Evolutionary conservation across 1,140 invertebrate genomes (phyloP).

Genomic region (Luehdorfia chinensis): DNA sequence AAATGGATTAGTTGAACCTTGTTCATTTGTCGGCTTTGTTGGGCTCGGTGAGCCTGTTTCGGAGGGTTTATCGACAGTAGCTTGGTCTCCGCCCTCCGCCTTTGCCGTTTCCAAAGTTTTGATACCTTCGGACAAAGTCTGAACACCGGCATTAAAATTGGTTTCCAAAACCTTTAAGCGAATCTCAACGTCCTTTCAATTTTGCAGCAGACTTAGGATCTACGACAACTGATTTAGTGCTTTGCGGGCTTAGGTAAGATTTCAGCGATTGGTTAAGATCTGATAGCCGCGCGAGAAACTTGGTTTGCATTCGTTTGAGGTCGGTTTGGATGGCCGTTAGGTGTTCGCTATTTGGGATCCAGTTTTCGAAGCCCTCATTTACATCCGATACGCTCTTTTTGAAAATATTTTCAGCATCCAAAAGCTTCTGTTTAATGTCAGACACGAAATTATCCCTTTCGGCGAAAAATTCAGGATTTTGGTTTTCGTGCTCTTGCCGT

Average conservation of each 20-base stretch:
- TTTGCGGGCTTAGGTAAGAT: slow-evolving; percentile 28
- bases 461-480: slow-evolving; percentile 47
- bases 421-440: slow-evolving; percentile 39
- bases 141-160: slow-evolving; percentile 44
- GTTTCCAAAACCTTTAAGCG: slow-evolving; percentile 39
- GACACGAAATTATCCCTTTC: slow-evolving; percentile 36
- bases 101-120: slow-evolving; percentile 26
- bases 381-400: slow-evolving; percentile 41
- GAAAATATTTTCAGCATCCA: slow-evolving; percentile 39
- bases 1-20: slow-evolving; percentile 1
- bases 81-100: slow-evolving; percentile 9
- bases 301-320: slow-evolving; percentile 39
- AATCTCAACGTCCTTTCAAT: slow-evolving; percentile 29
- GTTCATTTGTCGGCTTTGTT: background rate
- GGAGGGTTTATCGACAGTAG: background rate
- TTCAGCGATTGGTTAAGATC: slow-evolving; percentile 49
- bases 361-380: slow-evolving; percentile 42
- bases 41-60: background rate
- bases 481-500: slow-evolving; percentile 60
- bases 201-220: slow-evolving; percentile 13
- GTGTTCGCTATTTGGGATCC: slow-evolving; percentile 40
- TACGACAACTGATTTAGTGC: slow-evolving; percentile 3
- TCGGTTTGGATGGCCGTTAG: slow-evolving; percentile 38
- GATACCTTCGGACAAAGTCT: slow-evolving; percentile 46
- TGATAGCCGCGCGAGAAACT: slow-evolving; percentile 38